Base-by-base conservation (phyloP, 30 jellyfish, hydroid and myxozoan species). In the Rhopilema esculentum region DNA sequence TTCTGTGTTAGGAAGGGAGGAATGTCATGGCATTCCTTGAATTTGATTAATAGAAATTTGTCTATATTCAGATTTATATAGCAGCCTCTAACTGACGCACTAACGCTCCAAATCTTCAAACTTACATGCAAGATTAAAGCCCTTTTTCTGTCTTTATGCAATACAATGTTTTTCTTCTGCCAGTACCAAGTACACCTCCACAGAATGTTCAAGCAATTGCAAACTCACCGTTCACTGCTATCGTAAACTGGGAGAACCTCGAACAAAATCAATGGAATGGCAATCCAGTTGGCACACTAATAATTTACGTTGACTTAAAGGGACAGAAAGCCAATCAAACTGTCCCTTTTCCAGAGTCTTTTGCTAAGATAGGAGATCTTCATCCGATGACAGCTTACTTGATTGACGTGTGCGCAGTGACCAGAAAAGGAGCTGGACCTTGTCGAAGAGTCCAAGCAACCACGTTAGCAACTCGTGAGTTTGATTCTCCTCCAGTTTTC, bases 111-210 rank as follows among this genome's bases (percentile, higher is more conserved):
- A n/a, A n/a, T n/a, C n/a, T n/a, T n/a, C n/a, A n/a, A n/a, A n/a
- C n/a, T n/a, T n/a, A n/a, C n/a, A n/a, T n/a, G n/a, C n/a, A n/a
- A n/a, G n/a, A n/a, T n/a, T n/a, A n/a, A n/a, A n/a, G n/a, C n/a
- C n/a, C n/a, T n/a, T n/a, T n/a, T 40, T 2, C 57, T 40, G 57
- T 40, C 57, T 40, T 40, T 40, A 2, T 40, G 57, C 57, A 40
- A 12, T 40, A 40, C 57, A 40, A 2, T 40, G 57, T 2, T 57
- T 24, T 51, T 52, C 61, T 28, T 16, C 24, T 66, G 23, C 1
- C 72, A 88, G 97, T 57, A 16, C 97, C 97, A 25, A 27, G 88
- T n/a, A 21, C 20, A 48, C 89, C 97, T 50, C 97, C 97, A 51
- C 25, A 27, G 4, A 20, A 76, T 21, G 64, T 88, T 9, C 22